These are phyloP conservation scores for Gymnoscopelus braueri DNA, from an alignment of 2,797 vertebrate genomes.

Conservation along the genomic window DNA sequence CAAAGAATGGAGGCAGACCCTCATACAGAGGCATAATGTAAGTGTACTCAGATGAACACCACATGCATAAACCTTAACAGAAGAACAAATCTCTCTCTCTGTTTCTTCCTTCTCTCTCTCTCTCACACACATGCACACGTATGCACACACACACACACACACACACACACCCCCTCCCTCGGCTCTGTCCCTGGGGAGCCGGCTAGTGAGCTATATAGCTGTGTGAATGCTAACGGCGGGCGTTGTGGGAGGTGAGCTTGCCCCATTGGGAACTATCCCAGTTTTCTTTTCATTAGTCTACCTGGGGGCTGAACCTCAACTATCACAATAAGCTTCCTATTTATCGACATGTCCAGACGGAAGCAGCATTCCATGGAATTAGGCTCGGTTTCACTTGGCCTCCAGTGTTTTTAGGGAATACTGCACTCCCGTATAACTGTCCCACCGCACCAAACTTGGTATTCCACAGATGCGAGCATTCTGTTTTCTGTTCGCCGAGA, in stretches of 20 bases:
- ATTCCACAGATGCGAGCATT: conserved; percentile 33
- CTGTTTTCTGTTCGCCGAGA: conserved; percentile 27
- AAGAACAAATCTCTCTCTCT: too few species aligned
- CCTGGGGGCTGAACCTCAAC: conserved; percentile 69
- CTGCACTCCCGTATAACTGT: conserved; percentile 50
- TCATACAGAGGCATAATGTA: too few species aligned
- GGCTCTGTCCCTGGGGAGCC: conserved; percentile 14
- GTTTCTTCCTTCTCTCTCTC: too few species aligned
- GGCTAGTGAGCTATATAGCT: background rate
- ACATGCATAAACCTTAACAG: background rate
- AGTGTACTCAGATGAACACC: background rate
- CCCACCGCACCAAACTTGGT: background rate
- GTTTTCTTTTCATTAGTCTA: conserved; percentile 80
- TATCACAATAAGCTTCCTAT: conserved; percentile 82
- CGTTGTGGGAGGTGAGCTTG: conserved; percentile 61
- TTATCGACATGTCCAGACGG: conserved; percentile 78
- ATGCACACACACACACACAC: conserved; percentile 7
- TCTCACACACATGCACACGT: too few species aligned
- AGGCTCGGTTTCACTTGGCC: conserved; percentile 82
- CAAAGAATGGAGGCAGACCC: background rate
- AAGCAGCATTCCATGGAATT: conserved; percentile 83
- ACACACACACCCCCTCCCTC: conserved; percentile 22
- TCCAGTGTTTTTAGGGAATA: conserved; percentile 77
- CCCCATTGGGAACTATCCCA: conserved; percentile 67
- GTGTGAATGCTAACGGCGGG: conserved; percentile 12